Percentiles rank a stretch among this genome's conserved stretches.
phyloP scores from a whole-genome alignment of 2,888 invertebrate genomes.

The Bibio marci region DNA sequence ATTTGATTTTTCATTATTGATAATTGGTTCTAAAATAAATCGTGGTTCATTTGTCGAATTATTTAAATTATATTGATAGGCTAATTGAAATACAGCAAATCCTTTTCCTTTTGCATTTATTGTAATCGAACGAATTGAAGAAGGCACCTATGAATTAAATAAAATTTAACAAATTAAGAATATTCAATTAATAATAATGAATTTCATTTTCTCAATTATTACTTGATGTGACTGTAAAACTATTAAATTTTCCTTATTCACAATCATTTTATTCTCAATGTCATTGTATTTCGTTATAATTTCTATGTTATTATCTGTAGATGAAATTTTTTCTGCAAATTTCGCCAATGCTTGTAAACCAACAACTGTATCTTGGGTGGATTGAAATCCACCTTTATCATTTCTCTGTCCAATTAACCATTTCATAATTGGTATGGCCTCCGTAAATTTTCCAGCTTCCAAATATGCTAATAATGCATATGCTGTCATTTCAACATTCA shows the following conservation, averaged over 20 bases:
- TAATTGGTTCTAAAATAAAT: background rate
- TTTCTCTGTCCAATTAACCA: slow-evolving; percentile 57
- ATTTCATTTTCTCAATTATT: slow-evolving; percentile 15
- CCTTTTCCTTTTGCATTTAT: slow-evolving; percentile 3
- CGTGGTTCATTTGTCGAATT: background rate
- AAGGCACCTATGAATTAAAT: slow-evolving; percentile 21
- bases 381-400: slow-evolving; percentile 50
- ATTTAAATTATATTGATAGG: slow-evolving; percentile 4
- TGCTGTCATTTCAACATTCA: slow-evolving; percentile 62
- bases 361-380: slow-evolving; percentile 63
- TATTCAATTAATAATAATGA: background rate
- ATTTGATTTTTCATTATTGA: slow-evolving; percentile 4
- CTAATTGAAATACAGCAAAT: slow-evolving; percentile 4
- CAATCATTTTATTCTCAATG: slow-evolving; percentile 41
- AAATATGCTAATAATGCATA: slow-evolving; percentile 67
- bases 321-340: slow-evolving; percentile 40
- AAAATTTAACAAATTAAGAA: background rate
- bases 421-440: slow-evolving; percentile 39
- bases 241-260: slow-evolving; percentile 60
- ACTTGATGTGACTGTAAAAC: slow-evolving; percentile 66
- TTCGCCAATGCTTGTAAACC: slow-evolving; percentile 52
- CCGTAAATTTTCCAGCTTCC: slow-evolving; percentile 27
- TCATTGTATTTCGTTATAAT: slow-evolving; percentile 1
- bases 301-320: slow-evolving; percentile 10
- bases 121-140: background rate